A percentile compares a stretch with the other conserved stretches of the same genome.
Evolutionary conservation across 2,797 vertebrate genomes (phyloP).

Genomic region (Delichon dasypus): DNA sequence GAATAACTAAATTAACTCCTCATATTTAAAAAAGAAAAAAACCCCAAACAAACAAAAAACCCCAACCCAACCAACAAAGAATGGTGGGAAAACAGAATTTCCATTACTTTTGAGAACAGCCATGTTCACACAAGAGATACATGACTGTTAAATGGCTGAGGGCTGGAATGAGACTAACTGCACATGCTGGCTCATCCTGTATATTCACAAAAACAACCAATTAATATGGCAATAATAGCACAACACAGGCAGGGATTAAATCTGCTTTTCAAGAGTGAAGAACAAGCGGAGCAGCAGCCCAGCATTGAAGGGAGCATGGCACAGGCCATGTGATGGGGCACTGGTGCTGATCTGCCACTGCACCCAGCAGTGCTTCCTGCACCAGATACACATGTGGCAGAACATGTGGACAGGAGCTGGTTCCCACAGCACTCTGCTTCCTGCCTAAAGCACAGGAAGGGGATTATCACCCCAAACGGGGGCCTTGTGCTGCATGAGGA

Average conservation of each 20-base stretch:
- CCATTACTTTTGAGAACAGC: neutral
- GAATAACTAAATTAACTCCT: neutral
- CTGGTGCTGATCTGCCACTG: neutral
- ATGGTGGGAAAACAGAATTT: neutral
- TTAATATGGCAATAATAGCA: neutral
- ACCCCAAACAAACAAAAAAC: neutral
- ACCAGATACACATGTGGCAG: fast-evolving
- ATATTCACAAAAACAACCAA: neutral
- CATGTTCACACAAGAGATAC: neutral
- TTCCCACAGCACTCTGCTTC: neutral
- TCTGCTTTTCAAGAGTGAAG: neutral
- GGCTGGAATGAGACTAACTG: neutral
- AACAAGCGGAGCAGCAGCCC: fast-evolving
- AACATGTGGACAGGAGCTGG: fast-evolving
- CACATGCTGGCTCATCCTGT: neutral
- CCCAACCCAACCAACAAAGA: neutral
- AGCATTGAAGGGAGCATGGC: neutral
- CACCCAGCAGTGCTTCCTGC: neutral
- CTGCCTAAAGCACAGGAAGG: neutral
- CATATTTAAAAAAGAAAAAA: neutral
- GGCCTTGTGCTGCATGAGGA: neutral
- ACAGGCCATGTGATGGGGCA: neutral
- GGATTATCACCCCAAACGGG: fast-evolving
- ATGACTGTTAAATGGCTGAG: neutral
- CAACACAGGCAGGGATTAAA: neutral